phyloP scores from a whole-genome alignment of 2,888 invertebrate species.

The Ecliptopera silaceata region DNA sequence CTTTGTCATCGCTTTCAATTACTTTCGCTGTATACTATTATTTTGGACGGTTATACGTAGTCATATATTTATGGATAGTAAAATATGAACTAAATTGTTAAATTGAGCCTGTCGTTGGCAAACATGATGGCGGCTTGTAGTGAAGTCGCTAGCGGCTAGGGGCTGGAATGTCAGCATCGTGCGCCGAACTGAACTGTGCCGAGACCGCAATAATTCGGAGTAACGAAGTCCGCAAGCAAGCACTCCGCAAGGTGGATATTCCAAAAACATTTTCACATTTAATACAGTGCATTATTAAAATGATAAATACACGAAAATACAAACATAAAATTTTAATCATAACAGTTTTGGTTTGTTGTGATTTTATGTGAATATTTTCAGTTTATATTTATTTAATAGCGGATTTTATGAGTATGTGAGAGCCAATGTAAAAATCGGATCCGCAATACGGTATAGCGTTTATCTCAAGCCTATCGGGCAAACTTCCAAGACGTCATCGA shows the following conservation, averaged over 20 bases:
- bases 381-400: constrained; percentile 44
- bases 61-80: neutral
- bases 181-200: constrained; percentile 35
- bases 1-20: constrained; percentile 4
- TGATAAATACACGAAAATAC: constrained; percentile 34
- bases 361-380: constrained; percentile 49
- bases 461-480: constrained; percentile 72
- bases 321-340: constrained; percentile 42
- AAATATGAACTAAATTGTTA: constrained; percentile 34
- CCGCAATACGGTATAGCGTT: constrained; percentile 61
- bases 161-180: constrained; percentile 27
- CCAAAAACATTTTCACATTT: constrained; percentile 44
- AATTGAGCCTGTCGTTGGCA: constrained; percentile 41
- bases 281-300: constrained; percentile 40
- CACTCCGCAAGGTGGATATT: constrained; percentile 37
- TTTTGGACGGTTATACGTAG: constrained; percentile 1
- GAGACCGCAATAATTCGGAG: constrained; percentile 44
- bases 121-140: constrained; percentile 30
- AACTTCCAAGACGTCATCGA: constrained; percentile 68
- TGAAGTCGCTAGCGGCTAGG: constrained; percentile 8
- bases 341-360: constrained; percentile 41
- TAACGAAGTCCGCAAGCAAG: constrained; percentile 39
- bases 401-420: constrained; percentile 27
- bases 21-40: neutral
- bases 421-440: constrained; percentile 30